Evolutionary conservation across 2,113 vertebrate genomes (phyloP), one percentile per base, ranked within the genome.

Genomic region (Pituophis catenifer): DNA sequence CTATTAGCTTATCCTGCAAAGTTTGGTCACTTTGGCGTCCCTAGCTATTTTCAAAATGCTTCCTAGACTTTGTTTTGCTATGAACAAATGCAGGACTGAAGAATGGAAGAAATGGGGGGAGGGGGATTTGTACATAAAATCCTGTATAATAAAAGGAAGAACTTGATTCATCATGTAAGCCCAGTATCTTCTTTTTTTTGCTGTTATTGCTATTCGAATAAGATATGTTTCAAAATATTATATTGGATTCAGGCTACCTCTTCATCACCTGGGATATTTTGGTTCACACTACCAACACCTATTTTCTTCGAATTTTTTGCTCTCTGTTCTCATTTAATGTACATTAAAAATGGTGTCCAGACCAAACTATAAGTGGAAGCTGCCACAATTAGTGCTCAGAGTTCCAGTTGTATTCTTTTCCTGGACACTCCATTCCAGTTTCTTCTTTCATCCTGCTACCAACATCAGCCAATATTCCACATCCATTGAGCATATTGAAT

Each of bases 131-230:
- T 97, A 97, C 92, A 97, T 97, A 97, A 5, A 29, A 95, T 90
- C 95, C 96, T 97, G 96, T 97, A 97, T 94, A 97, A 97, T 97
- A 97, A 97, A 97, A 96, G 90, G 92, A 95, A 93, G 91, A 95
- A 96, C 91, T 94, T 88, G 91, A 93, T 54, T 24, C 48, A 88
- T 89, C n/a, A 29, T 91, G 15, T 0, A 2, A 2, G 70, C 92
- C 6, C 70, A 4, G 48, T 4, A 33, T 58, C 17, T 62, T 24
- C 7, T 53, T 50, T 50, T 33, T 38, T n/a, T 50, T 58, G 13
- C 15, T 33, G 15, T 75, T 75, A 33, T 19, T 88, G 8, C 5
- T 8, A 15, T 48, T 17, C 15, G 54, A 89, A 55, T 88, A 65
- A 44, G 75, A 24, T 55, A 19, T 5, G 7, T 24, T 88, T 19